Percentiles rank a stretch among this genome's conserved stretches.
Conservation (phyloP, 1,140 invertebrate species). For the Leucophenga varia region DNA sequence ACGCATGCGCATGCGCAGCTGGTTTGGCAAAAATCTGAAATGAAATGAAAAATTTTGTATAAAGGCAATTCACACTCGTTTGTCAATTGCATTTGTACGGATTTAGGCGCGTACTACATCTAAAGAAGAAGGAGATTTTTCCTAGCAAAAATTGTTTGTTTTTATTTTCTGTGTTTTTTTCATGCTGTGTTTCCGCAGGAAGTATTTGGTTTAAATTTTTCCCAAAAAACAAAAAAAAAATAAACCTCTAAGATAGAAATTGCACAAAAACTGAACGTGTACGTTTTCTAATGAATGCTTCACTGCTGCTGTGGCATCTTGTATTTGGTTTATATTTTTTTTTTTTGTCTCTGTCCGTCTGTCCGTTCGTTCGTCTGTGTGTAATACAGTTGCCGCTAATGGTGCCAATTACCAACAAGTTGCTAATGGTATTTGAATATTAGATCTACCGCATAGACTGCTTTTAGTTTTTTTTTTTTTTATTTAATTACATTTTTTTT, state of each 20-base stretch:
- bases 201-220: too few species aligned
- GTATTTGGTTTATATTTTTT: too few species aligned
- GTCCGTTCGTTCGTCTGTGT: too few species aligned
- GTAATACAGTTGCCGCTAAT: slow-evolving; percentile 49
- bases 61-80: slow-evolving; percentile 46
- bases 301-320: too few species aligned
- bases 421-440: slow-evolving; percentile 39
- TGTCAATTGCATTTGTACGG: slow-evolving; percentile 47
- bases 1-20: slow-evolving; percentile 43
- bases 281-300: slow-evolving; percentile 21
- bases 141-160: background rate
- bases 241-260: too few species aligned
- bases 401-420: slow-evolving; percentile 42
- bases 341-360: too few species aligned
- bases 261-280: slow-evolving; percentile 12
- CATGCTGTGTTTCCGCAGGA: too few species aligned
- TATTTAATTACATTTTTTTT: too few species aligned
- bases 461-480: too few species aligned
- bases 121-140: slow-evolving; percentile 11
- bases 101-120: slow-evolving; percentile 37
- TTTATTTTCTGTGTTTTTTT: too few species aligned
- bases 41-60: slow-evolving; percentile 27
- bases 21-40: slow-evolving; percentile 24
- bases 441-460: too few species aligned
- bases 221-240: too few species aligned